Percentiles rank a stretch among this genome's conserved stretches.
These are phyloP conservation scores for Polyommatus iphigenia DNA, from an alignment of 2,888 invertebrate genomes.

Conservation along the genomic window DNA sequence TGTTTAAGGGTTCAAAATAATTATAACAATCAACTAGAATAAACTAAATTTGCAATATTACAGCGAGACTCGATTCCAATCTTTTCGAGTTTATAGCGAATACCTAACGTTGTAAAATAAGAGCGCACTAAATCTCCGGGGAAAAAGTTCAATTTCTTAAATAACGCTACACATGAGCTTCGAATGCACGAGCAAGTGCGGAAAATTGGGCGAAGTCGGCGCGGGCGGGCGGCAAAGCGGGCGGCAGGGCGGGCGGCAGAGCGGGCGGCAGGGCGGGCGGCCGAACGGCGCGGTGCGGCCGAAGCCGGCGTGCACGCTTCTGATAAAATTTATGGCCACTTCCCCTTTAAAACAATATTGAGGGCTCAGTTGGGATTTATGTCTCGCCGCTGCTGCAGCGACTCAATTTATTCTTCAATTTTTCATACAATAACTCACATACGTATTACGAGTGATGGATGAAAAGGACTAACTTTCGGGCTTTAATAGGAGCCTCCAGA, in stretches of 20 bases:
- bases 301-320: constrained; percentile 66
- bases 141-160: constrained; percentile 52
- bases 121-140: constrained; percentile 18
- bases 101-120: neutral
- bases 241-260: constrained; percentile 33
- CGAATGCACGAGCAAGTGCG: constrained; percentile 67
- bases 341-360: constrained; percentile 82
- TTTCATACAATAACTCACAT: constrained; percentile 81
- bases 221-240: constrained; percentile 23
- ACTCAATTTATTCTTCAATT: constrained; percentile 81
- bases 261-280: constrained; percentile 34
- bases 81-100: neutral
- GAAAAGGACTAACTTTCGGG: constrained; percentile 81
- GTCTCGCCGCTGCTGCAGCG: constrained; percentile 80
- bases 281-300: constrained; percentile 46
- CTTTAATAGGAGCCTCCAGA: constrained; percentile 81
- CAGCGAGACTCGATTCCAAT: neutral
- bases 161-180: constrained; percentile 60
- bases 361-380: constrained; percentile 81
- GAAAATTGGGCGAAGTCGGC: constrained; percentile 68
- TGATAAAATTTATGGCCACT: constrained; percentile 81
- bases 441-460: constrained; percentile 81
- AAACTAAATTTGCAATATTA: neutral
- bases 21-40: neutral
- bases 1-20: neutral